These are phyloP conservation scores for Harpagoxenus sublaevis DNA, from an alignment of 2,888 invertebrate species.

Conservation along the genomic window DNA sequence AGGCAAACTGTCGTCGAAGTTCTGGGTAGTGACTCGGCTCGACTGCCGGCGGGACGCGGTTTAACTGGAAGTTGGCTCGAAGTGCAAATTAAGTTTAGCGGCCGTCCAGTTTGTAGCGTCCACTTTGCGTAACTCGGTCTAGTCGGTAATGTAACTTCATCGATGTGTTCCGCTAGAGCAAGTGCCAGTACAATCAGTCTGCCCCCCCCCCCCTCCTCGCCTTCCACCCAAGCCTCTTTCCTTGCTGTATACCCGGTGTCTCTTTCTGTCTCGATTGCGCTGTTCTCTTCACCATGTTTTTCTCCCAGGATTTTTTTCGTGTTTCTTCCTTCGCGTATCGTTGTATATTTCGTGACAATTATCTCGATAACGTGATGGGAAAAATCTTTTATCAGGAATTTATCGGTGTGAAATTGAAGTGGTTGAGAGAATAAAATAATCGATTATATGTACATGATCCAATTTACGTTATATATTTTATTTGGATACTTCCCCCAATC, in stretches of 20 bases:
- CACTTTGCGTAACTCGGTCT: constrained; percentile 85
- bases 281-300: not conserved
- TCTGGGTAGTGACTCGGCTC: constrained; percentile 66
- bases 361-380: not conserved
- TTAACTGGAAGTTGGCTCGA: constrained; percentile 82
- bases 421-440: constrained; percentile 1
- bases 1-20: constrained; percentile 78
- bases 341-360: not conserved
- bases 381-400: not conserved
- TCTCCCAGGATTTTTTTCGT: not conserved
- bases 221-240: constrained; percentile 63
- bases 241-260: constrained; percentile 62
- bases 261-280: not conserved
- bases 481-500: not conserved
- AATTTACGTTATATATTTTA: not conserved
- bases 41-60: constrained; percentile 77
- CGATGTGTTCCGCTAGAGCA: constrained; percentile 85
- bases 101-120: constrained; percentile 82
- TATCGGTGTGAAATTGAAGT: constrained; percentile 15
- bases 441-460: not conserved
- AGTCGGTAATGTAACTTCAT: constrained; percentile 85
- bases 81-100: constrained; percentile 84
- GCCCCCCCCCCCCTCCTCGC: constrained; percentile 74
- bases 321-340: not conserved
- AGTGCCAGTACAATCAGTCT: constrained; percentile 84